Base-by-base conservation (phyloP, 1,140 invertebrate species). In the Diachasma alloeum region DNA sequence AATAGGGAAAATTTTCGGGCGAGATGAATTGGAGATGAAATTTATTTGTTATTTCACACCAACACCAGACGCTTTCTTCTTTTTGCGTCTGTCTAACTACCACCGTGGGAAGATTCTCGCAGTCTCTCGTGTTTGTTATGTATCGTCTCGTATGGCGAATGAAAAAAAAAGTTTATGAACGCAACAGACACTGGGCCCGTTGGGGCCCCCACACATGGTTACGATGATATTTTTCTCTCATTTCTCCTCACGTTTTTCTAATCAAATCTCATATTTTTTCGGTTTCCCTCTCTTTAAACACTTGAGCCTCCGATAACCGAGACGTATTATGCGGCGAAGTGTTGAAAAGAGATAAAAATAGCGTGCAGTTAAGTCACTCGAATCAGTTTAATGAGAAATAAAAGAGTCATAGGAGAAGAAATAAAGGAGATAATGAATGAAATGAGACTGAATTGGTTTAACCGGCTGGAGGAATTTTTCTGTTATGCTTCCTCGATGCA, bases 401-500 rank as follows among this genome's bases (percentile, higher is more conserved):
- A 39, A 69, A 69, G 26, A 10, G 24, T 17, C 24, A 31, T 6
- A 46, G 22, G 24, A 46, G 24, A 11, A 48, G 42, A 22, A 71
- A 48, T 15, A 63, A 36, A 44, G 42, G 42, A 59, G 42, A 22
- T 63, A 63, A 63, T 63, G 59, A 63, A 63, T 63, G 59, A 46
- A 74, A 67, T 74, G 73, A 48, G 19, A 74, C 31, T 68, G 19
- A 67, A 74, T 63, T 63, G 59, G 59, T 63, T 63, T 24, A 15
- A 63, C 15, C 19, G 59, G 36, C 15, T 8, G 67, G 37, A 75
- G 63, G 74, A 75, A 75, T 75, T 69, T 69, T 75, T 63, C 26
- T 68, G 74, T 75, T 42, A 31, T 46, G 66, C 46, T 69, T 75
- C 66, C 63, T 37, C 44, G 42, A 19, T 17, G 44, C 74, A 75